Evolutionary conservation across 1,140 invertebrate genomes (phyloP), one percentile per base, ranked within the genome.

Genomic region (Amphibalanus amphitrite): DNA sequence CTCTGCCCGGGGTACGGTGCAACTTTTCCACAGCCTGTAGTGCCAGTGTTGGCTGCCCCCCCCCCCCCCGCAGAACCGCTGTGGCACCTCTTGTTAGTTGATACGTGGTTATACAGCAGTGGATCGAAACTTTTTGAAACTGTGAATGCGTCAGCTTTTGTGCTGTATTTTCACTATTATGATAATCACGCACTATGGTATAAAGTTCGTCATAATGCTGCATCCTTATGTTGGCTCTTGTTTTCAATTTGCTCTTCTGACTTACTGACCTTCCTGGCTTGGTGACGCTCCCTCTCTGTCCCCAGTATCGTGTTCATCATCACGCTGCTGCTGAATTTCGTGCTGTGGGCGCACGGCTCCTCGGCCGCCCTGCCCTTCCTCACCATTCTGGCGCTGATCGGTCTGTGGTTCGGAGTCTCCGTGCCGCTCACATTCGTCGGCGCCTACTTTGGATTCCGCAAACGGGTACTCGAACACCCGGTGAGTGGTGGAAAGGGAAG

Each of bases 331-430:
- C 90, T 98, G 86, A 99, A 99, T 81, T 83, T 98, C 69, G 88
- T 99, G 69, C 84, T 99, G 69, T 98, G 95, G 95, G 88, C 85
- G 26, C 91, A 98, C 78, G 90, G 88, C 47, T 97, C 93, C 76
- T 97, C 94, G 67, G 96, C 94, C 10, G 93, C 96, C 47, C 88
- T 98, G 28, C 95, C 97, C 8, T 99, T 99, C 82, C 91, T 91
- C 38, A 98, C 96, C n/a, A 82, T 99, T n/a, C 80, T 98, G 47
- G 95, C 93, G n/a, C 83, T 99, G 40, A 82, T 99, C 69, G 91
- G 93, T 3, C 84, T 99, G 10, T 99, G 97, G 97, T 94, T 98
- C 81, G 89, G 95, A 72, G 92, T 99, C n/a, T 98, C 95, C 1
- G 91, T 97, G 64, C 97, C 97, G 8, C 85, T 99, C 47, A 98